Conservation (phyloP, 2,797 vertebrate species). For the Coregonus sp. region DNA sequence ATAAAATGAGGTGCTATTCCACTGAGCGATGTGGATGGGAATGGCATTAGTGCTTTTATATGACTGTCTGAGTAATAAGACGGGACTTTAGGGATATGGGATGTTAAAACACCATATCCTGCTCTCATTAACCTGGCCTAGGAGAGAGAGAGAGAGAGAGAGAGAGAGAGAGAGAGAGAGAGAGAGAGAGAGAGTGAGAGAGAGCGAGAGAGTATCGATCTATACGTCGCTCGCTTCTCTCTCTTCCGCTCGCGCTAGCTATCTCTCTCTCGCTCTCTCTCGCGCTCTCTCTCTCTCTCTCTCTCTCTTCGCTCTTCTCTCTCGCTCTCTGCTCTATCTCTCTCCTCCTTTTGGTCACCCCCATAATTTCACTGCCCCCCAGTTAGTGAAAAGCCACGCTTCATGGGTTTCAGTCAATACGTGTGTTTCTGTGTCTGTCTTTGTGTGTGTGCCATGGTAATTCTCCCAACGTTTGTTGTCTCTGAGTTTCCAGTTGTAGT, state of each 20-base stretch:
- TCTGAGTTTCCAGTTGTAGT: too few species aligned
- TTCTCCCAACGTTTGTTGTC: too few species aligned
- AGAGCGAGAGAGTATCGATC: too few species aligned
- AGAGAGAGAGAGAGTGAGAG: too few species aligned
- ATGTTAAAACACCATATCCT: conserved; percentile 52
- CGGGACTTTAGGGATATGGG: conserved; percentile 51
- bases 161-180: not conserved
- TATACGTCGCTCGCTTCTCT: too few species aligned
- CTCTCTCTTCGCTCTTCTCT: too few species aligned
- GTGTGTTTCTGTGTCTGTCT: conserved; percentile 19
- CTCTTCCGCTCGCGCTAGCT: too few species aligned
- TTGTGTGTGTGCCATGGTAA: not conserved
- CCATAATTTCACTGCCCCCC: too few species aligned
- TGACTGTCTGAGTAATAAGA: conserved; percentile 61
- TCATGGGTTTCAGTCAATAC: conserved; percentile 1
- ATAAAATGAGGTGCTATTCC: conserved; percentile 59
- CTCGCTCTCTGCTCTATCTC: too few species aligned
- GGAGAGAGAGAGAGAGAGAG: conserved; percentile 16
- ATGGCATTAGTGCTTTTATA: conserved; percentile 53
- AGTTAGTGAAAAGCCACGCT: not conserved
- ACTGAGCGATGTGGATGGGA: conserved; percentile 49
- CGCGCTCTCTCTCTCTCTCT: too few species aligned
- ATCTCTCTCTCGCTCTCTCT: too few species aligned
- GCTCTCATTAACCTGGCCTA: not conserved
- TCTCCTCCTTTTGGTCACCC: too few species aligned